A percentile compares a stretch with the other conserved stretches of the same genome.
Conservation (phyloP, 2,113 vertebrate genomes). For the Gallinago jamesoni region DNA sequence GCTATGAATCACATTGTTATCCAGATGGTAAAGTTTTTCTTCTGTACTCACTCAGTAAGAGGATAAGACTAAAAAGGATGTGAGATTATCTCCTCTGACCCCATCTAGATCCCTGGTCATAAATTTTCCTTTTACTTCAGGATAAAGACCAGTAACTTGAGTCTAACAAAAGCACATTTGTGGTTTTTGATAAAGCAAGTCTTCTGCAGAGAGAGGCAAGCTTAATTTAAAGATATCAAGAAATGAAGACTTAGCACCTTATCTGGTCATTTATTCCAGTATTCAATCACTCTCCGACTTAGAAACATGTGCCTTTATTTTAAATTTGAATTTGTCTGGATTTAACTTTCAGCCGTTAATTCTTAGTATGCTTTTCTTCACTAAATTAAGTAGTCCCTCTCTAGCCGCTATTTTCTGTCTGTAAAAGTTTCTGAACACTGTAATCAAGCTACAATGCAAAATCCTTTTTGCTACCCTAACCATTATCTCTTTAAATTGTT, state of each 20-base stretch:
- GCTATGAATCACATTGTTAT: neutral
- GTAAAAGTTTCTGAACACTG: neutral
- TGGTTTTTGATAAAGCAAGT: neutral
- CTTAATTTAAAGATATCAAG: neutral
- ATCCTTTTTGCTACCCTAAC: neutral
- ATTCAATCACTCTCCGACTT: neutral
- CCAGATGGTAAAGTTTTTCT: neutral
- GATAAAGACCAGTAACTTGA: neutral
- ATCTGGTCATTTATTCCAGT: neutral
- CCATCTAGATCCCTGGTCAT: neutral
- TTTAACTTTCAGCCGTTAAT: neutral
- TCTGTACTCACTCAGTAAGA: neutral
- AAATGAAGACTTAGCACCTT: neutral
- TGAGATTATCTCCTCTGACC: constrained; percentile 29
- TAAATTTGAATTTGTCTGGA: neutral
- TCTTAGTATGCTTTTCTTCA: neutral
- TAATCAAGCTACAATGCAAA: neutral
- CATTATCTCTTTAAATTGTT: neutral
- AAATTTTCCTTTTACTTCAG: constrained; percentile 18
- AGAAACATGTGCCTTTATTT: neutral
- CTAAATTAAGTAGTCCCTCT: neutral
- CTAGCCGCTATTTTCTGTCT: neutral
- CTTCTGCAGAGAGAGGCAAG: neutral
- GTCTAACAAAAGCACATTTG: neutral
- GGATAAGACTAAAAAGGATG: neutral